Evolutionary conservation across 2,113 vertebrate genomes (phyloP).

Genomic region (Chloropsis cyanopogon): DNA sequence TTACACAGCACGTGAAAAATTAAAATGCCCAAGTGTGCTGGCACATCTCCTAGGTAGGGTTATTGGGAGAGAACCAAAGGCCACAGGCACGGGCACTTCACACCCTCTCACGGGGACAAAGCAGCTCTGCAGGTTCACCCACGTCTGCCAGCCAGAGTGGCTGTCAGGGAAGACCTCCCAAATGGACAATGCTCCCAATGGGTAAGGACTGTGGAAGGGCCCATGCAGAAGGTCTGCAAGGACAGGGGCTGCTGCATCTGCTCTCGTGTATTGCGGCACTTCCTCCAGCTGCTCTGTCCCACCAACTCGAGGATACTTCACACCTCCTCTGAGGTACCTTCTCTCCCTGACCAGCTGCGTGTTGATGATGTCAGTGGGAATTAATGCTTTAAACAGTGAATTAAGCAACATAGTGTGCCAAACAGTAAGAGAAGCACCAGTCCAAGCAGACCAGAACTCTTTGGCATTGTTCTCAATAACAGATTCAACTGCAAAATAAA

Average conservation of each 20-base stretch:
- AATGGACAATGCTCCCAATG: rapidly evolving
- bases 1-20: not conserved
- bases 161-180: not conserved
- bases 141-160: rapidly evolving
- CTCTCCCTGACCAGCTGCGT: not conserved
- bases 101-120: not conserved
- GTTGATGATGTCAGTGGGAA: not conserved
- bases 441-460: not conserved
- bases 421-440: not conserved
- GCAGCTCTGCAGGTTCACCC: not conserved
- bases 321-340: not conserved
- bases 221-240: not conserved
- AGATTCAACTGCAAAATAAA: not conserved
- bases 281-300: not conserved
- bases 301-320: not conserved
- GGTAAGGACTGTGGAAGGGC: not conserved
- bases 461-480: not conserved
- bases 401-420: not conserved
- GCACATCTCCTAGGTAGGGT: rapidly evolving
- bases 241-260: not conserved
- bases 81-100: not conserved
- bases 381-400: not conserved
- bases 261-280: not conserved
- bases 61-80: not conserved
- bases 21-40: not conserved